phyloP scores from a whole-genome alignment of 1,140 invertebrate genomes.

The Ostrea edulis region DNA sequence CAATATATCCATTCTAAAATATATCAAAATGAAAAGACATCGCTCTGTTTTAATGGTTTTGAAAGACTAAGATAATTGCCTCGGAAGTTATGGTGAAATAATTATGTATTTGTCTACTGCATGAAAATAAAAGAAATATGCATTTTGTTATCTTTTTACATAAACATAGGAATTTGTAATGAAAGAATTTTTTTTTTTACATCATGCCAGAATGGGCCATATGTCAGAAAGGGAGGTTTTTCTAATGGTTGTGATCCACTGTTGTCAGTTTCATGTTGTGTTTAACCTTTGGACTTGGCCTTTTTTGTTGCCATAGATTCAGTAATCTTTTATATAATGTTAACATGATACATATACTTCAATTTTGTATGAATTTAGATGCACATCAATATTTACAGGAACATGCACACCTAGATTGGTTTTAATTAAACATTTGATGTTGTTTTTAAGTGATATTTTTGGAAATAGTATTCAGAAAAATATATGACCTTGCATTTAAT shows the following conservation, averaged over 20 bases:
- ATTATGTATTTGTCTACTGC: neutral
- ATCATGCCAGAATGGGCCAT: neutral
- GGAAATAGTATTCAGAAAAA: too few relatives aligned
- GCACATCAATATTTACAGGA: neutral
- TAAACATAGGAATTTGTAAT: neutral
- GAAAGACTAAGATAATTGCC: neutral
- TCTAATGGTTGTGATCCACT: conserved; percentile 27
- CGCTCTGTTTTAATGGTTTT: neutral
- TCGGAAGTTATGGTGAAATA: neutral
- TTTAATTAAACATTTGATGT: neutral
- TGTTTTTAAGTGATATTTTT: neutral
- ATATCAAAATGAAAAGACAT: too few relatives aligned
- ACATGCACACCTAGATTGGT: neutral
- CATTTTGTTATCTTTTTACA: neutral
- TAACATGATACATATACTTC: neutral
- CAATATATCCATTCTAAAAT: neutral
- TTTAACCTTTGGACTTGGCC: neutral
- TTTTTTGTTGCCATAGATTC: conserved; percentile 12
- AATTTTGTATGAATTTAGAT: neutral
- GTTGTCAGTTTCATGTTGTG: conserved; percentile 15
- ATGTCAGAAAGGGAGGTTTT: neutral
- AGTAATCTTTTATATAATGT: neutral
- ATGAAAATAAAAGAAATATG: neutral
- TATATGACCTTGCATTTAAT: too few relatives aligned
- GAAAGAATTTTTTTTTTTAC: neutral